Percentiles rank a stretch among this genome's conserved stretches.
phyloP scores from a whole-genome alignment of 2,797 vertebrate species.

The Chiloscyllium punctatum region DNA sequence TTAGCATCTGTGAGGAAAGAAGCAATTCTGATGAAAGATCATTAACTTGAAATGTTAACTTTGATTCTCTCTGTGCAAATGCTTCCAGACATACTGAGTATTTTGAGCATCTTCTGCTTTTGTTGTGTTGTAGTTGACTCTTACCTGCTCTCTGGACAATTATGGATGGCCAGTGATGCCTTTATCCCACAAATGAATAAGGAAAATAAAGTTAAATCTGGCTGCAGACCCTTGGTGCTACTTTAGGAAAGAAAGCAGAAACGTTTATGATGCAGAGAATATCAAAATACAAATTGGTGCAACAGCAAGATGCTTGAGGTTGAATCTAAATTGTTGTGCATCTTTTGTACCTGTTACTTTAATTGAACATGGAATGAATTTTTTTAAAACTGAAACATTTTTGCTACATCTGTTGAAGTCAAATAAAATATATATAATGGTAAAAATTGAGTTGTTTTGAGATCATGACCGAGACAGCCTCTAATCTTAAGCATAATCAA shows the following conservation, averaged over 20 bases:
- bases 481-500: neutral
- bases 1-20: neutral
- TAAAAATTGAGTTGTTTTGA: neutral
- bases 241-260: neutral
- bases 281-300: neutral
- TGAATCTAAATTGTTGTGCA: neutral
- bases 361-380: neutral
- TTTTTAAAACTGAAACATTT: neutral
- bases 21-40: neutral
- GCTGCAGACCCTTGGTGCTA: too few relatives aligned
- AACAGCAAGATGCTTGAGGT: neutral
- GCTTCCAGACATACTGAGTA: neutral
- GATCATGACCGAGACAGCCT: neutral
- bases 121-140: too few relatives aligned
- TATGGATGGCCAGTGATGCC: too few relatives aligned
- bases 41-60: neutral
- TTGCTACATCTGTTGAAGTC: neutral
- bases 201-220: neutral
- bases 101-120: neutral
- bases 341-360: neutral
- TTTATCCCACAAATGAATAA: too few relatives aligned
- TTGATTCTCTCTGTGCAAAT: neutral
- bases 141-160: too few relatives aligned
- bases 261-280: neutral
- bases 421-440: neutral